Conservation (phyloP, 2,888 invertebrate genomes). For the Nomada hirtipes region DNA sequence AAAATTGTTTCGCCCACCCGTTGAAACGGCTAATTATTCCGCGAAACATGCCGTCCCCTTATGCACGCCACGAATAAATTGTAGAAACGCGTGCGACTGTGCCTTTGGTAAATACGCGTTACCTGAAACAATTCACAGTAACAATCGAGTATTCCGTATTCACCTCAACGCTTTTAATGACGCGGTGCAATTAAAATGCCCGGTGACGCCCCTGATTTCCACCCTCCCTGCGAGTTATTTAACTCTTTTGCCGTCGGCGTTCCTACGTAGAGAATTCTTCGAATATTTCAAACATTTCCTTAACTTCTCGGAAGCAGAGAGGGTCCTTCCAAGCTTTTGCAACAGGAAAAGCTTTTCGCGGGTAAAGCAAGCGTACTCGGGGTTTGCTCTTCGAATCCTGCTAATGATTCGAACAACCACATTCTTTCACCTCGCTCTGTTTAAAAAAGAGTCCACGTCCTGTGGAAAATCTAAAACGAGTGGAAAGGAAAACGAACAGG, state of each 20-base stretch:
- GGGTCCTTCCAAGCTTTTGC: neutral
- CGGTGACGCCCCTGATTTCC: slow-evolving; percentile 20
- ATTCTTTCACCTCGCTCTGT: slow-evolving; percentile 2
- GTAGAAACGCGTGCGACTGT: neutral
- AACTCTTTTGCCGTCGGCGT: slow-evolving; percentile 12
- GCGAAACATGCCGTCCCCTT: neutral
- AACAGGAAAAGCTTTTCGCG: neutral
- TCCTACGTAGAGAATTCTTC: slow-evolving; percentile 16
- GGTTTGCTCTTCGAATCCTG: slow-evolving; percentile 42
- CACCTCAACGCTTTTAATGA: slow-evolving; percentile 9
- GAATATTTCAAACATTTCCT: slow-evolving; percentile 40
- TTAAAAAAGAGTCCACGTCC: slow-evolving; percentile 11
- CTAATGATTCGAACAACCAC: slow-evolving; percentile 37
- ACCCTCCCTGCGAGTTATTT: slow-evolving; percentile 11
- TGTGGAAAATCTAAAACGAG: neutral
- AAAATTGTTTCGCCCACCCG: slow-evolving; percentile 38
- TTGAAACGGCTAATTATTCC: slow-evolving; percentile 19
- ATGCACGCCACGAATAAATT: neutral
- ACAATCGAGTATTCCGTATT: neutral
- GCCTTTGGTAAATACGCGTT: neutral
- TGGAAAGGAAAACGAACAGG: neutral
- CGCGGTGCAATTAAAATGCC: slow-evolving; percentile 11
- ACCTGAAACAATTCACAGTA: neutral
- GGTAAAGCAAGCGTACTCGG: slow-evolving; percentile 14
- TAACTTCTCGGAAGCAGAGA: slow-evolving; percentile 7